A percentile compares a stretch with the other conserved stretches of the same genome.
Conservation (phyloP, 1,140 invertebrate species). For the Cheumatopsyche charites region DNA sequence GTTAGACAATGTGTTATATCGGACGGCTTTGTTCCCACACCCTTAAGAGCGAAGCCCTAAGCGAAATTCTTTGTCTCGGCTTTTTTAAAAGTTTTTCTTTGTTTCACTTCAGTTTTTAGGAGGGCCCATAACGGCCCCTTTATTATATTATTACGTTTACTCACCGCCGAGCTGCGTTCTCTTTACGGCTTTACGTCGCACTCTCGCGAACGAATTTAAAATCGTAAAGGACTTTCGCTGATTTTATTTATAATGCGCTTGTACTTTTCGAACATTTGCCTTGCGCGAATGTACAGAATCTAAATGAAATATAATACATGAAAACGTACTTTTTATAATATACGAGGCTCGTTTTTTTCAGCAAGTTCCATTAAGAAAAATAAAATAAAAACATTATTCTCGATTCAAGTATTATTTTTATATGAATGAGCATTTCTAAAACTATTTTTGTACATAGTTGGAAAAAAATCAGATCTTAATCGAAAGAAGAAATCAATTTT, state of each 20-base stretch:
- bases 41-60: constrained; percentile 25
- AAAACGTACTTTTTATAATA: too few species aligned
- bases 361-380: too few species aligned
- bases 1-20: constrained; percentile 37
- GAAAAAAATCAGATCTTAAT: too few species aligned
- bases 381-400: too few species aligned
- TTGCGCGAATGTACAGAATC: too few species aligned
- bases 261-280: neutral
- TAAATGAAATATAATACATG: too few species aligned
- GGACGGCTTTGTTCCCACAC: constrained; percentile 29
- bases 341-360: too few species aligned
- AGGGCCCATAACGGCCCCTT: constrained; percentile 43
- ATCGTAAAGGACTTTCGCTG: constrained; percentile 37
- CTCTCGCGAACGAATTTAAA: constrained; percentile 35
- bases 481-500: too few species aligned
- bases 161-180: constrained; percentile 29
- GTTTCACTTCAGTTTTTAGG: constrained; percentile 47
- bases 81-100: constrained; percentile 49
- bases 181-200: constrained; percentile 35
- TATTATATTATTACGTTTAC: constrained; percentile 48
- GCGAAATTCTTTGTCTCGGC: constrained; percentile 47
- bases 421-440: too few species aligned
- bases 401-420: too few species aligned
- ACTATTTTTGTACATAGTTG: too few species aligned
- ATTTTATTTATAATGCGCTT: constrained; percentile 43